Base-by-base conservation (phyloP, 1,140 invertebrate genomes). In the Calliopsis andreniformis region DNA sequence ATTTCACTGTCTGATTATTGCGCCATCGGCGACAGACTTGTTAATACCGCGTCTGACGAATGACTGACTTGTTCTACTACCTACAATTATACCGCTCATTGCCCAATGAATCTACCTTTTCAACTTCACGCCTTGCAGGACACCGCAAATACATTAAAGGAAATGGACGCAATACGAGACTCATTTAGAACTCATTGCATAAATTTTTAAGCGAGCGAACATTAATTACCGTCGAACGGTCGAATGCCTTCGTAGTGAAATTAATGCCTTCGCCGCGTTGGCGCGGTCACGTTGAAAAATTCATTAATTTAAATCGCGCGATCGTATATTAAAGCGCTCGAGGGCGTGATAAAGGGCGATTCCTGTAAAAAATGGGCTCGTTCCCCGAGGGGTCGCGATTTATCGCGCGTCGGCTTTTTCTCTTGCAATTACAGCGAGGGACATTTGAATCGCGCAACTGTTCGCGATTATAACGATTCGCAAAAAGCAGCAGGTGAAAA, bases 291-390 rank as follows among this genome's bases (percentile, higher is more conserved):
- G 49, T 67, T 39, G 30, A 25, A 53, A 53, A 67, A 67, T 67
- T 67, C 64, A 42, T 53, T 53, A 53, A 67, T 51, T 67, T 42
- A 42, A 53, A 67, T 67, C 64, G 49, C 32, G 32, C 32, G 51
- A 68, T 55, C 64, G 64, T 68, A 43, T 68, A 61, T 61, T 71
- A 61, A 61, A 71, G 23, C 6, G 55, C 18, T 39, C 20, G 10
- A 12, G 43, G 2, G 7, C 18, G 18, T 14, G 43, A 61, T 16
- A 39, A 61, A 49, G 49, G 35, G 23, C 30, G 16, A 49, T 35
- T 28, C 5, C n/a, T 8, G 67, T 25, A 35, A 45, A 45, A 20
- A 58, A 45, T 30, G 42, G 10, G 32, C n/a, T 23, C 12, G 56
- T 59, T 23, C 32, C 32, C n/a, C 32, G 32, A 12, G 23, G 14